phyloP scores from a whole-genome alignment of 2,888 invertebrate species.

The Toxonevra muliebris region DNA sequence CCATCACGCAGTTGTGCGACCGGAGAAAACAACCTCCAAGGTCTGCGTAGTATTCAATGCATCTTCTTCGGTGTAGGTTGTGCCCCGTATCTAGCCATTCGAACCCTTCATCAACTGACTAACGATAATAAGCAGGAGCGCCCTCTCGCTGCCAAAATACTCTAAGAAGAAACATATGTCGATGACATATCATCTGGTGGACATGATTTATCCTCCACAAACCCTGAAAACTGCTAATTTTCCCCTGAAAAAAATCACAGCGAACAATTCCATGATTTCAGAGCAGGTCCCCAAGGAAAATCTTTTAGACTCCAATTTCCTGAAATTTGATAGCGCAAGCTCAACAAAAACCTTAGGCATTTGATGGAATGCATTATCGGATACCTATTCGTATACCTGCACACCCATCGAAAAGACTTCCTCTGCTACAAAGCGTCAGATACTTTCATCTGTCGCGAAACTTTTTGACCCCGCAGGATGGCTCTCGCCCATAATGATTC shows the following conservation, averaged over 20 bases:
- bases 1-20: no score
- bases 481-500: no score
- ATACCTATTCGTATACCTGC: background rate
- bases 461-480: no score
- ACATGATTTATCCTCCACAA: background rate
- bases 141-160: constrained; percentile 8
- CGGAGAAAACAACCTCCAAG: constrained; percentile 11
- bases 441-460: no score
- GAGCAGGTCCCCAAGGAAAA: constrained; percentile 15
- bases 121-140: background rate
- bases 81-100: no score
- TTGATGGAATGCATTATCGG: background rate
- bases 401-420: background rate
- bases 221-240: constrained; percentile 17
- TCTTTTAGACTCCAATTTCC: constrained; percentile 19
- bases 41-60: constrained; percentile 3
- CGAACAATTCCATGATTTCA: constrained; percentile 14
- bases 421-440: no score
- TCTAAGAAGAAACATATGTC: constrained; percentile 15
- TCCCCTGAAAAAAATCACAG: constrained; percentile 14
- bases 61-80: no score
- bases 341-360: constrained; percentile 20
- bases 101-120: background rate
- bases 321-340: constrained; percentile 13
- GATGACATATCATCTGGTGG: constrained; percentile 20